phyloP scores from a whole-genome alignment of 1,140 invertebrate species.

The Drosophila sturtevanti region DNA sequence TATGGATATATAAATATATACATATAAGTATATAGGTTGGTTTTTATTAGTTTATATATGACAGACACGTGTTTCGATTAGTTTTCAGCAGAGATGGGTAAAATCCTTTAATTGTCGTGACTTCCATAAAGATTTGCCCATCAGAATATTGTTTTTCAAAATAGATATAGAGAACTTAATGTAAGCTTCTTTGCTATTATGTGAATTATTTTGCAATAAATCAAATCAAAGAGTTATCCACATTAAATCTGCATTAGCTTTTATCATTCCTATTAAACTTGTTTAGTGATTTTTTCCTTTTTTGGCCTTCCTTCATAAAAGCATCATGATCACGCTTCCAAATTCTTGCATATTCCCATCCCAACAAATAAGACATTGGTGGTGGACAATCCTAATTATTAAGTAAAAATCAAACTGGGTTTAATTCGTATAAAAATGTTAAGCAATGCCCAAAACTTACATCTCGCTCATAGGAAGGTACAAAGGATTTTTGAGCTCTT shows the following conservation, averaged over 20 bases:
- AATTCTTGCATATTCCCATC: neutral
- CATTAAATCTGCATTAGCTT: too few species aligned
- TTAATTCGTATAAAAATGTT: neutral
- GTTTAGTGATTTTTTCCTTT: neutral
- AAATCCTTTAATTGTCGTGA: neutral
- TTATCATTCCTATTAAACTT: too few species aligned
- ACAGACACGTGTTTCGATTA: slow-evolving; percentile 11
- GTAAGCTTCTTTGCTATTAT: too few species aligned
- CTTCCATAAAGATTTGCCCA: neutral
- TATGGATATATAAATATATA: too few species aligned
- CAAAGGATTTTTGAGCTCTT: neutral
- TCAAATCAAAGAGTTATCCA: too few species aligned
- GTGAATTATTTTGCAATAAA: too few species aligned
- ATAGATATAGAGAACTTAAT: too few species aligned
- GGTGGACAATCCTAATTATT: neutral
- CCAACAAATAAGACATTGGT: neutral
- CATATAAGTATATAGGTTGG: neutral
- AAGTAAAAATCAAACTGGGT: neutral
- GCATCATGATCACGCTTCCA: neutral
- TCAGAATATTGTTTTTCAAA: too few species aligned
- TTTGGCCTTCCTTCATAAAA: neutral
- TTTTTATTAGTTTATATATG: neutral
- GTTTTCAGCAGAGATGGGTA: neutral
- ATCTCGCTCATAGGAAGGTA: neutral
- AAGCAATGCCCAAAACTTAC: neutral